Base-by-base conservation (phyloP, 2,888 invertebrate species). In the Eupeodes latifasciatus region DNA sequence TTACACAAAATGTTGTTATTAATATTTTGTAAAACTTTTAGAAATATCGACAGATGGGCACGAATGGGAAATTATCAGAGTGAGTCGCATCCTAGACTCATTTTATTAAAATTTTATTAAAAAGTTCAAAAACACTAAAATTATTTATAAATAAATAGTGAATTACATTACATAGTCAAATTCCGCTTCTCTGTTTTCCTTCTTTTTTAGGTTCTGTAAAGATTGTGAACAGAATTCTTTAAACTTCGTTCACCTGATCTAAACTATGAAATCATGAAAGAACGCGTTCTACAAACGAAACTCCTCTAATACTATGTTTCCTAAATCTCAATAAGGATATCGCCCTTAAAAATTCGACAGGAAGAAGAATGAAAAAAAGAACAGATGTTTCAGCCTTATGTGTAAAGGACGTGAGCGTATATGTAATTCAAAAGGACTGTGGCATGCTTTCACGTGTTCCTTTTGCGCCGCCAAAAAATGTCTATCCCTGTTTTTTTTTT, bases 381-480 rank as follows among this genome's bases (percentile, higher is more conserved):
- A 49, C 87, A 87, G 87, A 87, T 87, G 87, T 87, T 87, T 80
- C 36, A 66, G 19, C 57, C 74, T 69, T 74, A 80, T 61, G 61
- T 74, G 44, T 27, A 27, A 27, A 27, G 27, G 27, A 27, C 27
- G 27, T 27, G 61, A 80, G 75, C 11, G 34, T 59, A 59, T 7
- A 34, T 55, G 19, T 79, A 76, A 76, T 84, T 80, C 72, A 80
- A 79, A 79, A 71, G 49, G 76, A 71, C 69, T 57, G 78, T 82
- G 81, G 80, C 64, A 34, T 77, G 19, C 36, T 49, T 57, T 49
- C 77, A 40, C 82, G 61, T 71, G 69, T 61, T 40, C 34, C 61
- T 81, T 59, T 59, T 53, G 14, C 69, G 57, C 44, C 19, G 49
- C 49, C 51, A 55, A 44, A 59, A 16, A 59, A 16, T 36, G 6